Evolutionary conservation across 2,888 invertebrate genomes (phyloP).

Genomic region (Tanaodytes sp.): DNA sequence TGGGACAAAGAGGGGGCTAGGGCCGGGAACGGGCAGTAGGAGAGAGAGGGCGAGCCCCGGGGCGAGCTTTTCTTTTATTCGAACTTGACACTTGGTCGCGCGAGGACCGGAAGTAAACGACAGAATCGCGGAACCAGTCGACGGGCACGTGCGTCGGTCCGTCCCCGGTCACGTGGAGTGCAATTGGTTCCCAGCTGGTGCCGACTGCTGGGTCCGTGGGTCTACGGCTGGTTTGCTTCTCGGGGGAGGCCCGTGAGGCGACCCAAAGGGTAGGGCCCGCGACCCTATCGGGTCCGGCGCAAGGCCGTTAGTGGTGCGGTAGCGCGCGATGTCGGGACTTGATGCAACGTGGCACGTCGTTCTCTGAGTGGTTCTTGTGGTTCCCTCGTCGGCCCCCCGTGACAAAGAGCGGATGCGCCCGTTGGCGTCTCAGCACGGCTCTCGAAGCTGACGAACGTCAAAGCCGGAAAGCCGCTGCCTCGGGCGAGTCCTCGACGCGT

Average conservation of each 20-base stretch:
- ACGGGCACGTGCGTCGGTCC: slow-evolving; percentile 23
- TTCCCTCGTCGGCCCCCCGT: no score
- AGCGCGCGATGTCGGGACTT: no score
- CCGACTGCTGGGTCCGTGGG: slow-evolving; percentile 5
- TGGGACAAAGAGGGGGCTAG: not conserved
- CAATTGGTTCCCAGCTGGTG: slow-evolving; percentile 14
- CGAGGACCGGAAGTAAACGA: slow-evolving; percentile 63
- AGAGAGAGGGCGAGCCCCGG: slow-evolving; percentile 57
- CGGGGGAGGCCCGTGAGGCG: no score
- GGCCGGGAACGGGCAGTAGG: slow-evolving; percentile 14
- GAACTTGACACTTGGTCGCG: slow-evolving; percentile 67
- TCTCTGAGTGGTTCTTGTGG: slow-evolving; percentile 52
- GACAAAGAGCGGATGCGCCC: slow-evolving; percentile 55
- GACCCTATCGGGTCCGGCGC: no score
- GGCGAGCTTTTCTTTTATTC: slow-evolving; percentile 70
- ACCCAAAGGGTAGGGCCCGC: no score
- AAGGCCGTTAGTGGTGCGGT: no score
- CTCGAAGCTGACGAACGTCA: slow-evolving; percentile 63
- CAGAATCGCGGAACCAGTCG: slow-evolving; percentile 23
- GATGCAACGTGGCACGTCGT: no score
- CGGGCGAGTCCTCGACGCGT: slow-evolving; percentile 71
- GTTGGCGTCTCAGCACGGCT: slow-evolving; percentile 53
- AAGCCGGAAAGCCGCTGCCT: slow-evolving; percentile 70
- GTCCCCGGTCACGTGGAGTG: slow-evolving; percentile 37
- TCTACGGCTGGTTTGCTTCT: no score